These are phyloP conservation scores for Agrotis segetum DNA, from an alignment of 2,888 invertebrate species.

Conservation along the genomic window DNA sequence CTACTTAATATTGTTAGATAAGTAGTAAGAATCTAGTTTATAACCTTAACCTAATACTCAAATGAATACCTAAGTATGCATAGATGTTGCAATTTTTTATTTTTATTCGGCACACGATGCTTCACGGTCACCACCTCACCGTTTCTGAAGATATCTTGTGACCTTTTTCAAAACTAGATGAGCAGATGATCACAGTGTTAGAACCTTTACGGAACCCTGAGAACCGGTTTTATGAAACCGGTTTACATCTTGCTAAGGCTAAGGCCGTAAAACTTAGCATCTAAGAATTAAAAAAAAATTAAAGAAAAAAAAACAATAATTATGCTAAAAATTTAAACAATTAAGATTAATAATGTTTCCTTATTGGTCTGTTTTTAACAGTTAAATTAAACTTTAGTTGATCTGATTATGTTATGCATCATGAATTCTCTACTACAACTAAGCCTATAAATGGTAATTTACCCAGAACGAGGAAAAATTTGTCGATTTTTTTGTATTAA, in stretches of 20 bases:
- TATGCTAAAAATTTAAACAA: constrained; percentile 33
- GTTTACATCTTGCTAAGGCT: constrained; percentile 30
- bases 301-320: constrained; percentile 15
- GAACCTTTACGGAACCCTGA: constrained; percentile 24
- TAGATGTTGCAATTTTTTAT: too few species aligned
- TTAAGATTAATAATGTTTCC: constrained; percentile 36
- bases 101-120: too few species aligned
- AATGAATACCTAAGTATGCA: too few species aligned
- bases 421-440: not conserved
- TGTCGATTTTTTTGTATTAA: too few species aligned
- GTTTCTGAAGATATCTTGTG: not conserved
- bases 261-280: constrained; percentile 19
- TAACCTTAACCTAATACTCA: too few species aligned
- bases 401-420: constrained; percentile 21
- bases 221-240: constrained; percentile 24
- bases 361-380: constrained; percentile 34
- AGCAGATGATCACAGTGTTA: not conserved
- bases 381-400: constrained; percentile 17
- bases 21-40: too few species aligned
- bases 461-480: not conserved
- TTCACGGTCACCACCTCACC: too few species aligned
- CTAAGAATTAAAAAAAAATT: not conserved
- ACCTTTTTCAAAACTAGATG: not conserved
- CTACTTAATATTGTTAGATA: too few species aligned
- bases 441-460: not conserved